Evolutionary conservation across 2,888 invertebrate species (phyloP), one percentile per base, ranked within the genome.

Genomic region (Spisula solida): DNA sequence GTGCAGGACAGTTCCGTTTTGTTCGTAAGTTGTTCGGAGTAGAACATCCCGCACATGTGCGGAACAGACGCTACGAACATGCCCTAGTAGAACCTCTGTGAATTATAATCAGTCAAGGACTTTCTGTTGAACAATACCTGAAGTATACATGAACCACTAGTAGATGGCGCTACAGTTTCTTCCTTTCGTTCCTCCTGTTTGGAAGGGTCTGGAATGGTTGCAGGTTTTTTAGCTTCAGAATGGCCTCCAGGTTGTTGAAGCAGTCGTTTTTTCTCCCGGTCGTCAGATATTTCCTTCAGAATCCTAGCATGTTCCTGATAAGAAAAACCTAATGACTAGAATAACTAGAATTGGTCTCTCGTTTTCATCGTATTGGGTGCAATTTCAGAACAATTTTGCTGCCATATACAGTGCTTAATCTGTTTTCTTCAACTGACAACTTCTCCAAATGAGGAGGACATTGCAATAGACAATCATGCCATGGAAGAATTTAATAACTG

Each of bases 201-300:
- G 8, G 25, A 56, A 56, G 75, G 14, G 16, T 75, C 81, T 70
- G 48, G 10, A n/a, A 79, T 82, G 60, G 85, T n/a, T 12, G 87
- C 83, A n/a, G 78, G 47, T 55, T 85, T 82, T 47, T 55, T 56
- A 60, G 91, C 41, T 47, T 87, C 87, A 55, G 84, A 55, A 87
- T 83, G 83, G 16, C 79, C 79, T 0, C 85, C 29, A 14, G 89
- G 87, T 34, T 88, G 90, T 14, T 86, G 91, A 12, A 92, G 81
- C 18, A 91, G 86, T 83, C 90, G 93, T 78, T 93, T 92, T 82
- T 90, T 94, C 85, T 93, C 94, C 75, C 96, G 92, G 87, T 96
- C 96, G 60, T 95, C 95, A 29, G 94, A 94, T 83, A 96, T 96
- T 70, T 95, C 94, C 86, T 95, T 94, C 86, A 95, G 86, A 31